Base-by-base conservation (phyloP, 2,113 vertebrate species). In the Epinephelus fuscoguttatus region DNA sequence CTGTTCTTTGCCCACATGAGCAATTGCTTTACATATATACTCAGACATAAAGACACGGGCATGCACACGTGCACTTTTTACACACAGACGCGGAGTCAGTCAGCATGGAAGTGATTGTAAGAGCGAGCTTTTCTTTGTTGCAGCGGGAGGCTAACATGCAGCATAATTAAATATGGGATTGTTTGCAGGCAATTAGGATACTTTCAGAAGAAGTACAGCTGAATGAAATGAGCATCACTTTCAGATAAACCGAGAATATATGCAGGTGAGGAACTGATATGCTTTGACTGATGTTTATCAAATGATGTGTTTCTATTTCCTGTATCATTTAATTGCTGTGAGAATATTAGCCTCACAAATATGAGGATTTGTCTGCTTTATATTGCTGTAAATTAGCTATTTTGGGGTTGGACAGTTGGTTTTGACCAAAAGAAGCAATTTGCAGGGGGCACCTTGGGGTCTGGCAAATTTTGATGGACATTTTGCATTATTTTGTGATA, bases 21-120 rank as follows among this genome's bases (percentile, higher is more conserved):
- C 12, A 33, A 93, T 90, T 11, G 18, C 67, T 80, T 80, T 76
- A 76, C 82, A 87, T 89, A 89, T 78, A 69, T 57, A 78, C 77
- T 19, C 15, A 49, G 80, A 60, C 72, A 23, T 56, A 71, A 78
- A 71, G 61, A 80, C 75, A 70, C 50, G 3, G 14, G 19, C 57
- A 52, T 57, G 76, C 64, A 76, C 33, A 68, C 55, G 56, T 30
- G 40, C 12, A 18, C 70, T 47, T 40, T 33, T 17, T 19, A 56
- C 37, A 13, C 4, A 21, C 14, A 17, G 47, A 59, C 60, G 59
- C 30, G 0, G 40, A 75, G 74, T 75, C 56, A 55, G 71, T 49
- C 45, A 15, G 19, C 12, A 27, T 70, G 61, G 47, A 60, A 14
- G 25, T n/a, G 59, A 59, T 18, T 49, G 40, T 47, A 42, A 73